These are phyloP conservation scores for Solenopsis fugax DNA, from an alignment of 1,140 invertebrate species.

Conservation along the genomic window DNA sequence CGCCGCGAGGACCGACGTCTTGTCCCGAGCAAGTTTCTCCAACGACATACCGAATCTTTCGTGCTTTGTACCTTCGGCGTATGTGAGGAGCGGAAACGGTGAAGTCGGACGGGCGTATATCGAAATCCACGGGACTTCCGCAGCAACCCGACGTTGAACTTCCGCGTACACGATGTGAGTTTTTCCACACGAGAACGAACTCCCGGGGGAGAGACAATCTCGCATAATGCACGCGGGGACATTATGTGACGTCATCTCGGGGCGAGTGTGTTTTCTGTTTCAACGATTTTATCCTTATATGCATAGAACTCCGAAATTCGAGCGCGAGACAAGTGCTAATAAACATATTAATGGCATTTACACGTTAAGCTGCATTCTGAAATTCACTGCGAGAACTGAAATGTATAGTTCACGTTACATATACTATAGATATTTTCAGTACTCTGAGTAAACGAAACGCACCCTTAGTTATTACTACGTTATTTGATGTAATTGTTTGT, in stretches of 20 bases:
- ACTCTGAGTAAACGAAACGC: too few relatives aligned
- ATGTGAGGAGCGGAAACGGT: background rate
- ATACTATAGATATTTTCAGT: too few relatives aligned
- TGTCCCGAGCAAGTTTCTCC: conserved; percentile 65
- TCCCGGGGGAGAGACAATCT: background rate
- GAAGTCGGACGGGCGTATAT: background rate
- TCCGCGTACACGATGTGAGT: conserved; percentile 37
- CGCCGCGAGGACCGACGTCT: conserved; percentile 64
- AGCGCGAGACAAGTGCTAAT: background rate
- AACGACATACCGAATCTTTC: conserved; percentile 69
- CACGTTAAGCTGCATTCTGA: too few relatives aligned
- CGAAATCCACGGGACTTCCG: conserved; percentile 45
- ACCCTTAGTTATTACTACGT: too few relatives aligned
- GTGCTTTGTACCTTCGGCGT: conserved; percentile 43
- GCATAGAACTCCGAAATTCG: background rate
- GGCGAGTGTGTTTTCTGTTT: background rate
- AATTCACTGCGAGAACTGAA: too few relatives aligned
- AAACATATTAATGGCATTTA: background rate
- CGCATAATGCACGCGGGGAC: conserved; percentile 18
- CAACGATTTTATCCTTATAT: background rate
- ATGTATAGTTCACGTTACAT: too few relatives aligned
- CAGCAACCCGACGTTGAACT: conserved; percentile 31
- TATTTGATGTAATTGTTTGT: too few relatives aligned
- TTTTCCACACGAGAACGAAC: conserved; percentile 30
- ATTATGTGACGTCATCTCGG: conserved; percentile 14